Evolutionary conservation across 2,113 vertebrate genomes (phyloP).

Genomic region (Cyprinodon tularosa): DNA sequence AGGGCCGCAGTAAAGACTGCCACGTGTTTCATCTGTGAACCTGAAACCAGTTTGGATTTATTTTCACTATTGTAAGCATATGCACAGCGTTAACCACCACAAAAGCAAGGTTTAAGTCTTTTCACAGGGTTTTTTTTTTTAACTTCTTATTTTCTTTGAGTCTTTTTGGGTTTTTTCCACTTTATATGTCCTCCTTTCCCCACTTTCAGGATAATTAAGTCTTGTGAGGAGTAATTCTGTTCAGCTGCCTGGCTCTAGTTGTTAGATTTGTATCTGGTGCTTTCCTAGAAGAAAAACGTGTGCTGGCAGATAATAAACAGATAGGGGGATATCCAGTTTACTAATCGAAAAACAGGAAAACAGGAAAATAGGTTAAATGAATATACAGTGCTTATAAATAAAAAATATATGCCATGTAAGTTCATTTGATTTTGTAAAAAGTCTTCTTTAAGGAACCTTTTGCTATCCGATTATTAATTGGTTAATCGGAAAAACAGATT

Average conservation of each 20-base stretch:
- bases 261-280: neutral
- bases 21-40: constrained; percentile 11
- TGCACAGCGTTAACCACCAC: neutral
- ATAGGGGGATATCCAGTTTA: neutral
- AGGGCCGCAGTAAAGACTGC: neutral
- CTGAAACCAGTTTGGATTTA: neutral
- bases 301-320: neutral
- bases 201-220: neutral
- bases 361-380: neutral
- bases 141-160: neutral
- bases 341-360: neutral
- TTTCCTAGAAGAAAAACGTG: neutral
- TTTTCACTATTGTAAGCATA: neutral
- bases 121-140: neutral
- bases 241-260: neutral
- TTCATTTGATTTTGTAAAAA: neutral
- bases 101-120: neutral
- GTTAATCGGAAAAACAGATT: too few species aligned
- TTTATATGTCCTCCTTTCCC: neutral
- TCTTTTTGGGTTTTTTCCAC: neutral
- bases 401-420: neutral
- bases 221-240: too few species aligned
- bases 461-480: too few species aligned
- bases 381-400: neutral
- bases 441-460: too few species aligned